Conservation (phyloP, 2,888 invertebrate species). For the Trimorus sp. region DNA sequence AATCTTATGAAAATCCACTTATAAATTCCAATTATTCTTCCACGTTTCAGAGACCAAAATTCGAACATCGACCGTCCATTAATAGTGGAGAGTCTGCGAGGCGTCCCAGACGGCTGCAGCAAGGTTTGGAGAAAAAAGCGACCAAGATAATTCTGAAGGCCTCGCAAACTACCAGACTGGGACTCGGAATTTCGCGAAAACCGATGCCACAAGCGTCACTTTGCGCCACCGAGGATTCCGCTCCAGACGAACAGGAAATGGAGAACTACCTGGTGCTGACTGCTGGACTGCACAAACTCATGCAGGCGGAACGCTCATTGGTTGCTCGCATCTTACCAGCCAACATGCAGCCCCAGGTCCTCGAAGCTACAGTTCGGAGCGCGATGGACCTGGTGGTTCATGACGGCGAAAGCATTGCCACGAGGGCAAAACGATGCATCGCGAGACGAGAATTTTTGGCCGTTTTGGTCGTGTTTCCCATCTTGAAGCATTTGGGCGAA, state of each 20-base stretch:
- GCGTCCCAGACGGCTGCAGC: constrained; percentile 90
- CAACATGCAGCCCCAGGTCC: constrained; percentile 90
- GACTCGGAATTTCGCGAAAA: constrained; percentile 85
- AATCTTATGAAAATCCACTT: too few relatives aligned
- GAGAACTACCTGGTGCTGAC: constrained; percentile 92
- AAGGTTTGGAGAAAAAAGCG: constrained; percentile 87
- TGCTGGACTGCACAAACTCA: constrained; percentile 91
- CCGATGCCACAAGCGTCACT: constrained; percentile 79
- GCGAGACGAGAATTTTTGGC: constrained; percentile 90
- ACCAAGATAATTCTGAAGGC: constrained; percentile 92
- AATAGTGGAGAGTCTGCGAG: constrained; percentile 86
- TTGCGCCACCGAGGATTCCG: constrained; percentile 76
- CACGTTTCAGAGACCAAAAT: constrained; percentile 85
- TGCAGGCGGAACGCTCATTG: constrained; percentile 92
- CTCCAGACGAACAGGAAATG: constrained; percentile 89
- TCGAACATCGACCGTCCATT: constrained; percentile 84
- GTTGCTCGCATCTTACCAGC: constrained; percentile 93
- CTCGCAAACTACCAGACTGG: constrained; percentile 91
- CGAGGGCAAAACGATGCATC: constrained; percentile 89
- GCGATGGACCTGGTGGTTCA: constrained; percentile 92
- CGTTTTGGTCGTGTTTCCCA: constrained; percentile 91
- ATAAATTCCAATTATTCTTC: too few relatives aligned
- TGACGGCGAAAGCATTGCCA: constrained; percentile 92
- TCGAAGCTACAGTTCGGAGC: constrained; percentile 91
- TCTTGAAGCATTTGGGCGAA: constrained; percentile 89